Conservation (phyloP, 2,797 vertebrate species). For the Carapus acus region DNA sequence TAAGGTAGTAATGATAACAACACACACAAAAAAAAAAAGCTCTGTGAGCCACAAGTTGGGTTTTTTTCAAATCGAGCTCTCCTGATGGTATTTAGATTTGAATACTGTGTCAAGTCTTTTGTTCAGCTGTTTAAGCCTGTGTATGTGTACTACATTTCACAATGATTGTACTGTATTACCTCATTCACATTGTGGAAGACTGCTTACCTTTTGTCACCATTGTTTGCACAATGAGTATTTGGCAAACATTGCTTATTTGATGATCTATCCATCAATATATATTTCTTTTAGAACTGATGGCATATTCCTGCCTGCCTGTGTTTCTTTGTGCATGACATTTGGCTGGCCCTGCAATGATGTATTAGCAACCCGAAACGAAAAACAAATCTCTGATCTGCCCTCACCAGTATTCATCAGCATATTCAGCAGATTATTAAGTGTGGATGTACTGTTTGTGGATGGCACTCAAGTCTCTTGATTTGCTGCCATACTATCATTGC, state of each 20-base stretch:
- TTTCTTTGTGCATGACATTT: slow-evolving; percentile 51
- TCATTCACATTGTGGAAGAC: slow-evolving; percentile 4
- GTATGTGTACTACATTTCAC: not conserved
- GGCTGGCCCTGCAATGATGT: slow-evolving; percentile 53
- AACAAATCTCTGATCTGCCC: slow-evolving; percentile 25
- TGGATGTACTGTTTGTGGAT: slow-evolving; percentile 49
- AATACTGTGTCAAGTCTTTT: slow-evolving; percentile 13
- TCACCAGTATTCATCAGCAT: no score
- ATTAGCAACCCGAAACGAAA: slow-evolving; percentile 59
- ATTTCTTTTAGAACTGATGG: slow-evolving; percentile 2
- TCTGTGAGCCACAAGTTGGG: no score
- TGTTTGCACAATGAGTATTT: slow-evolving; percentile 28
- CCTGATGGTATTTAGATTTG: slow-evolving; percentile 5
- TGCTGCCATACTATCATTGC: slow-evolving; percentile 15
- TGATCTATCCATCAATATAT: slow-evolving; percentile 30
- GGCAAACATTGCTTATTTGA: slow-evolving; percentile 25
- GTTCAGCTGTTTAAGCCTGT: slow-evolving; percentile 12
- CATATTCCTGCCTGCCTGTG: slow-evolving; percentile 36
- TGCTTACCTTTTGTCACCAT: slow-evolving; percentile 22
- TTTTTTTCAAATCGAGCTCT: not conserved
- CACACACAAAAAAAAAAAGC: no score
- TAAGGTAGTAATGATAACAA: no score
- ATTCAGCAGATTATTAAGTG: no score
- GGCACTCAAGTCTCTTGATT: slow-evolving; percentile 48
- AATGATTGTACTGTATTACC: not conserved